Base-by-base conservation (phyloP, 1,140 invertebrate genomes). In the Pissodes strobi region DNA sequence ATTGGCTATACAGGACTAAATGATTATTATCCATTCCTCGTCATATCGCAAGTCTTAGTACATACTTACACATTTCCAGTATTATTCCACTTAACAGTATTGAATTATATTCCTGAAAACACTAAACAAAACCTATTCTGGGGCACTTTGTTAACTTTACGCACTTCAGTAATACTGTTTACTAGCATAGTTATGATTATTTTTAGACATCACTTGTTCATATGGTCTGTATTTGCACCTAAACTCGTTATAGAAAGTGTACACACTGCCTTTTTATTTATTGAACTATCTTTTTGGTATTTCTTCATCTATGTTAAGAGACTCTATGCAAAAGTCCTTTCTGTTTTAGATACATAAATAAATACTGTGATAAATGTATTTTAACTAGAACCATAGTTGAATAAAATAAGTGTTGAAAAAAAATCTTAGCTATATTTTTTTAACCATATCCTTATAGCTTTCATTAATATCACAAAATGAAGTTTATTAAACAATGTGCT, bases 1-100 rank as follows among this genome's bases (percentile, higher is more conserved):
- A 85, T 92, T 23, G 95, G 94, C 5, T 97, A 95, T 74, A 85
- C 93, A 62, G 95, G 94, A 0, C 82, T 96, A 57, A 80, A 82
- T 23, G 82, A 84, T 39, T 97, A 95, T 79, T 83, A 87, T 71
- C 81, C 87, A 0, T 19, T 85, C 17, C 68, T 91, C 0, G 85
- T 92, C 6, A 89, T 84, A n/a, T 65, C 85, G 1, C 86, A 94
- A 69, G 84, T 97, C 65, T 80, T 86, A 12, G 79, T 88, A 12
- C 89, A 90, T 77, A 89, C 87, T 1, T 91, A 86, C 75, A 82
- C 84, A 25, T 83, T 83, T 34, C 84, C 82, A 23, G 75, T 88
- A 52, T 78, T 89, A 34, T 81, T 83, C 18, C 85, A 82, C 71
- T 76, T 87, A 13, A 66, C 80, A 51, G 75, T 85, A n/a, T 77